Percentiles rank a stretch among this genome's conserved stretches.
Conservation (phyloP, 2,888 invertebrate genomes). For the Podotricha telesiphe region DNA sequence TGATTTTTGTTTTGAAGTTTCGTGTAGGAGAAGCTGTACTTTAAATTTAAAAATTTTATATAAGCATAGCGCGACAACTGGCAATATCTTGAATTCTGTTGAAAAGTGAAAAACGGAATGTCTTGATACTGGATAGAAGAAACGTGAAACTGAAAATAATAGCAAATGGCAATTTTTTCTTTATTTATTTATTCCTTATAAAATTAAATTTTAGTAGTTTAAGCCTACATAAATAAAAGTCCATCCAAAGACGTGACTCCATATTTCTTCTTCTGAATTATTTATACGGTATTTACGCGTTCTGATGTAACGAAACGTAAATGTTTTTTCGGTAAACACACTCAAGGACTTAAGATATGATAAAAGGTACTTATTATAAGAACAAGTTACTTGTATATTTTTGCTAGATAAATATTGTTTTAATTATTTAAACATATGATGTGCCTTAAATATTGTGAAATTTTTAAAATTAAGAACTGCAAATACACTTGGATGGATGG, state of each 20-base stretch:
- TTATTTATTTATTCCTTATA: too few species aligned
- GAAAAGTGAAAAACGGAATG: too few species aligned
- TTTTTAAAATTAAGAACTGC: too few species aligned
- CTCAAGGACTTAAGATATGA: slow-evolving; percentile 35
- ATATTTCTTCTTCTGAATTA: slow-evolving; percentile 28
- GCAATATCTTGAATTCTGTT: too few species aligned
- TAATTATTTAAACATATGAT: not conserved
- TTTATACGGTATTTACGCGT: slow-evolving; percentile 33
- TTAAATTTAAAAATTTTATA: too few species aligned
- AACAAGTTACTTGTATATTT: not conserved
- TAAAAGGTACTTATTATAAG: not conserved
- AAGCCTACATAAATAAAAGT: not conserved
- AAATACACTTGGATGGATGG: too few species aligned
- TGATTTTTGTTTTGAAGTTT: too few species aligned
- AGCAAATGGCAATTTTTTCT: too few species aligned
- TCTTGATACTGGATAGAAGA: too few species aligned
- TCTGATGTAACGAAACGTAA: slow-evolving; percentile 31
- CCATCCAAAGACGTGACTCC: not conserved
- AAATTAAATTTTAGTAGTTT: not conserved
- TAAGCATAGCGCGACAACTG: too few species aligned
- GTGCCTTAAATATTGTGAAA: not conserved
- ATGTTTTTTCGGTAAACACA: slow-evolving; percentile 36
- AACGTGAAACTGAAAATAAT: too few species aligned
- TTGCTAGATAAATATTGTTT: not conserved
- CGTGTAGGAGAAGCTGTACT: too few species aligned